Evolutionary conservation across 1,140 invertebrate genomes (phyloP).

Genomic region (Meloidogyne exigua): DNA sequence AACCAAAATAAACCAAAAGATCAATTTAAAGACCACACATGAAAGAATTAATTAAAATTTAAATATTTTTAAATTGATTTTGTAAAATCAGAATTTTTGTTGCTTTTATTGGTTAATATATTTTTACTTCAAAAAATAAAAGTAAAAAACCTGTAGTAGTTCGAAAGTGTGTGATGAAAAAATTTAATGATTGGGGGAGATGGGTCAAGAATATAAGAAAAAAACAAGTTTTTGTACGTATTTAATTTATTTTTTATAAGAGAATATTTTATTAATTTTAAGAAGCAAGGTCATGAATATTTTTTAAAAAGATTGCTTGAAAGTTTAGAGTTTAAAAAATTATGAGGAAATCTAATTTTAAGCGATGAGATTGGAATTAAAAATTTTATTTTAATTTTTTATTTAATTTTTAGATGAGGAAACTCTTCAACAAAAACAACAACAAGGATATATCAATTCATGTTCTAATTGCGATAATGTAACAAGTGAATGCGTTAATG

Average conservation of each 20-base stretch:
- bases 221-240: background rate
- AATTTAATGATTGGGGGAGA: background rate
- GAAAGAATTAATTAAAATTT: too few species aligned
- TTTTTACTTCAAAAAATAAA: background rate
- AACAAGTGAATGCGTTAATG: constrained; percentile 4
- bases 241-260: background rate
- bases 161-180: background rate
- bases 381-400: too few species aligned
- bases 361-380: too few species aligned
- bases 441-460: background rate
- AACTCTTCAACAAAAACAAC: background rate
- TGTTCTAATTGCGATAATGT: constrained; percentile 9
- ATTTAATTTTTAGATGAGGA: background rate
- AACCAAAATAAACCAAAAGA: background rate
- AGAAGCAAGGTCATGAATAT: background rate
- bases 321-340: too few species aligned
- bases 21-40: too few species aligned
- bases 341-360: too few species aligned
- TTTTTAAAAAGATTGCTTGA: too few species aligned
- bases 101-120: background rate
- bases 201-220: constrained; percentile 1
- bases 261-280: background rate
- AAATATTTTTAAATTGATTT: too few species aligned
- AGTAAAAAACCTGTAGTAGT: constrained; percentile 3
- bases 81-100: background rate